Evolutionary conservation across 2,888 invertebrate genomes (phyloP), one percentile per base, ranked within the genome.

Genomic region (Dryocosmus kuriphilus): DNA sequence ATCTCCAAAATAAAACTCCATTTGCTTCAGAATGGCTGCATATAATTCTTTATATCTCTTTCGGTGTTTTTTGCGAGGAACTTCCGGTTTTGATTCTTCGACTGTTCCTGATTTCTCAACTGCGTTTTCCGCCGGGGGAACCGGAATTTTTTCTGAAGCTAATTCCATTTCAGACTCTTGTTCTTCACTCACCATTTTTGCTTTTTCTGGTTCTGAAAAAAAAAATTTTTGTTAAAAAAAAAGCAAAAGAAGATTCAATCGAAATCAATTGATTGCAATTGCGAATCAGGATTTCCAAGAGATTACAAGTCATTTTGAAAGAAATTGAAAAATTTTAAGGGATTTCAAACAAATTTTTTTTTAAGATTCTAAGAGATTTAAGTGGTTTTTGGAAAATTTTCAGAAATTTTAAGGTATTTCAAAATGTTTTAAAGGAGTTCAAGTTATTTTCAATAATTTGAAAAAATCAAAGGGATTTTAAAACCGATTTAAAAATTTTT

Each of bases 1-100:
- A 92, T 98, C 97, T 85, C 98, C 96, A 88, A 98, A 98, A 91
- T 98, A 99, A 92, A 98, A 98, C 91, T 98, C 98, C 96, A 99
- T 97, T 94, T 98, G 97, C 82, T 95, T 94, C 30, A 95, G 92
- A 81, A 98, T 95, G 14, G 94, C 93, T 82, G 94, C 94, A 84
- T 95, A 95, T 1, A 96, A 90, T 81, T 95, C 95, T 86, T 96
- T 96, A 89, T 97, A 97, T 11, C 97, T 94, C 81, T 95, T 95
- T 4, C 97, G 93, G 6, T 93, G 92, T 83, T 94, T 94, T 83
- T 94, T 94, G 94, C 94, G 74, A 30, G 77, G 75, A 65, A 76
- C 38, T 60, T 81, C 74, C 8, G 62, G 57, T 2, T 61, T 41
- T 73, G 62, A 75, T 57, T 79, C 73, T 5, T 67, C 38, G 9